These are phyloP conservation scores for Peromyscus leucopus DNA, from an alignment of 2,113 vertebrate species.

Conservation along the genomic window DNA sequence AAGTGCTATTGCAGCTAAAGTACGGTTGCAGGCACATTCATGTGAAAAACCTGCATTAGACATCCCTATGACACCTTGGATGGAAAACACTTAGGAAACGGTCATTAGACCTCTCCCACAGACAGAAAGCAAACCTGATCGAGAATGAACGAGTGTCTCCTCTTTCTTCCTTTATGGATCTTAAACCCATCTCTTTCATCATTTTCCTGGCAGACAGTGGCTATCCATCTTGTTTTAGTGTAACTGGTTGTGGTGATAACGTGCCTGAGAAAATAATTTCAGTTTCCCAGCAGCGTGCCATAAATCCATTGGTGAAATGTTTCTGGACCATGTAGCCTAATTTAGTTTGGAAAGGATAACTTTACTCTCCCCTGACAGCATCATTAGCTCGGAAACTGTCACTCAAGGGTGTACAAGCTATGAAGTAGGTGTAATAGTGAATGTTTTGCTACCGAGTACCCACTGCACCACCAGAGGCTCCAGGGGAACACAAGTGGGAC, in stretches of 20 bases:
- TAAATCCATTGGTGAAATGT: not conserved
- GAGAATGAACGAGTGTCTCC: not conserved
- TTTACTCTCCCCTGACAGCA: not conserved
- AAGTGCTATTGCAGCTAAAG: not conserved
- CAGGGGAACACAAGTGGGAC: not conserved
- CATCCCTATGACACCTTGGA: slow-evolving; percentile 26
- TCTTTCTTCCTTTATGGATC: not conserved
- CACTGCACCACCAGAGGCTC: rapidly evolving
- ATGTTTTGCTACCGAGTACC: not conserved
- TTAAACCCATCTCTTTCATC: slow-evolving; percentile 22
- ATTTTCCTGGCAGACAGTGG: slow-evolving; percentile 41
- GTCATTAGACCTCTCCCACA: not conserved
- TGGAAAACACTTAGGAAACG: not conserved
- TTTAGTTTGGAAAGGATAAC: not conserved
- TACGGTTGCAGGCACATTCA: not conserved
- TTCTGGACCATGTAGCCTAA: not conserved
- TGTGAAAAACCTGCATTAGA: not conserved
- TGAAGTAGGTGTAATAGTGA: not conserved
- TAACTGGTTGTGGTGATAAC: not conserved
- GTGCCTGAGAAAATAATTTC: slow-evolving; percentile 42
- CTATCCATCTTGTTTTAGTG: slow-evolving; percentile 33
- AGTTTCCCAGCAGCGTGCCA: not conserved
- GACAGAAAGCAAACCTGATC: not conserved
- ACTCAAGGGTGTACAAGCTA: not conserved
- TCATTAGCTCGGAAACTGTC: not conserved